Conservation (phyloP, 2,888 invertebrate genomes). For the Omphaloscelis lunosa region DNA sequence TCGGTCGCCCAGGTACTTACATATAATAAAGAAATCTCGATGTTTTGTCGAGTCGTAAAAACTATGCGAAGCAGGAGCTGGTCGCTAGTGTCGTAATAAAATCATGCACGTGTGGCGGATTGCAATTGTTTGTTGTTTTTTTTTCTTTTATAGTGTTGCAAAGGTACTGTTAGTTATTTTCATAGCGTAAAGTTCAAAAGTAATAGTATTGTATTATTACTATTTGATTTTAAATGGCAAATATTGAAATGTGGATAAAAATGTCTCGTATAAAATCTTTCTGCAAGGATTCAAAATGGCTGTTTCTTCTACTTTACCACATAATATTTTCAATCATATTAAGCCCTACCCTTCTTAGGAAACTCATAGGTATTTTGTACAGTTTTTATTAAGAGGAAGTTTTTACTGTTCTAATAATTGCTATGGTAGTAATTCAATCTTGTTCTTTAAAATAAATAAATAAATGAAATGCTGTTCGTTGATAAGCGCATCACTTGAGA, state of each 20-base stretch:
- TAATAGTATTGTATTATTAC: not conserved
- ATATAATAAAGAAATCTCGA: not conserved
- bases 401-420: too few relatives aligned
- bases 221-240: not conserved
- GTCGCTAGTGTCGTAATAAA: constrained; percentile 83
- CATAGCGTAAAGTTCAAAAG: constrained; percentile 24
- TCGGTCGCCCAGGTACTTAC: too few relatives aligned
- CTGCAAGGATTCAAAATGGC: too few relatives aligned
- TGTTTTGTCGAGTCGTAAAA: not conserved
- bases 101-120: constrained; percentile 82
- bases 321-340: too few relatives aligned
- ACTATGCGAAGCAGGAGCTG: not conserved
- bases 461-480: too few relatives aligned
- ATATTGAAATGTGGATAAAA: constrained; percentile 9
- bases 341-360: too few relatives aligned
- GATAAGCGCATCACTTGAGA: too few relatives aligned
- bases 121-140: constrained; percentile 68
- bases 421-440: too few relatives aligned
- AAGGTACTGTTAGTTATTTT: constrained; percentile 12
- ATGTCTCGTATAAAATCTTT: not conserved
- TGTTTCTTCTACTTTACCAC: too few relatives aligned
- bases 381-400: too few relatives aligned
- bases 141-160: constrained; percentile 46
- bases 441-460: too few relatives aligned
- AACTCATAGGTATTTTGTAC: too few relatives aligned